Evolutionary conservation across 2,888 invertebrate genomes (phyloP).

Genomic region (Chesias legatella): DNA sequence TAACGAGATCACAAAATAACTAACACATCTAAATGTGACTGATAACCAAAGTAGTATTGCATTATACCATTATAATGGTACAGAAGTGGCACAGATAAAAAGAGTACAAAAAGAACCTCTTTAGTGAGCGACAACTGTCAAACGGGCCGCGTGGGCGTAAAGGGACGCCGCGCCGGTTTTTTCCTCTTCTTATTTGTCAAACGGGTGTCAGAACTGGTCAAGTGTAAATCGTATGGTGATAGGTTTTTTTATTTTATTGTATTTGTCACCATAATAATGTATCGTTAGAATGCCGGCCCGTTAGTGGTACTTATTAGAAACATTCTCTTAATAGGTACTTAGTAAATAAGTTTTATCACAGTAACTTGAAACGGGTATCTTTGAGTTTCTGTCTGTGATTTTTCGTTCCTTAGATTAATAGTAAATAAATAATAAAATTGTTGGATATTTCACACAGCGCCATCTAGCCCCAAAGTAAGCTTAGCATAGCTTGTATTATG

Average conservation of each 20-base stretch:
- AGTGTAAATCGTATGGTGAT: conserved; percentile 30
- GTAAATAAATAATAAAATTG: no score
- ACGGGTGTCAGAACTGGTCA: conserved; percentile 35
- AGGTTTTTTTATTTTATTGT: conserved; percentile 30
- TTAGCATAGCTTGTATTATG: no score
- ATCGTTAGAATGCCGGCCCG: conserved; percentile 15
- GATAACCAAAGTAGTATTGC: conserved; percentile 31
- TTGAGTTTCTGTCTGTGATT: no score
- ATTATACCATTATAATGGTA: conserved; percentile 30
- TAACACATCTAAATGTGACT: conserved; percentile 27
- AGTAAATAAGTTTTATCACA: no score
- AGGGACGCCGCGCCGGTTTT: conserved; percentile 43
- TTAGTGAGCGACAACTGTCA: conserved; percentile 57
- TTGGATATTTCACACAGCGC: no score
- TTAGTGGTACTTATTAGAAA: conserved; percentile 5
- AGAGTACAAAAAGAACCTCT: conserved; percentile 39
- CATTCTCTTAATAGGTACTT: no score
- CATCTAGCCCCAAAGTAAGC: no score
- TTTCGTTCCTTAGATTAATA: no score
- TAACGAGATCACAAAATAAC: conserved; percentile 25
- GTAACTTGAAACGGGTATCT: no score
- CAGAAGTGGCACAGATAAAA: conserved; percentile 39
- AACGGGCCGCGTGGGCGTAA: conserved; percentile 55
- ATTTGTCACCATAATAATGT: conserved; percentile 25
- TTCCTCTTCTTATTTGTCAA: conserved; percentile 40